A percentile compares a stretch with the other conserved stretches of the same genome.
Conservation (phyloP, 2,113 vertebrate genomes). For the Mirounga angustirostris region DNA sequence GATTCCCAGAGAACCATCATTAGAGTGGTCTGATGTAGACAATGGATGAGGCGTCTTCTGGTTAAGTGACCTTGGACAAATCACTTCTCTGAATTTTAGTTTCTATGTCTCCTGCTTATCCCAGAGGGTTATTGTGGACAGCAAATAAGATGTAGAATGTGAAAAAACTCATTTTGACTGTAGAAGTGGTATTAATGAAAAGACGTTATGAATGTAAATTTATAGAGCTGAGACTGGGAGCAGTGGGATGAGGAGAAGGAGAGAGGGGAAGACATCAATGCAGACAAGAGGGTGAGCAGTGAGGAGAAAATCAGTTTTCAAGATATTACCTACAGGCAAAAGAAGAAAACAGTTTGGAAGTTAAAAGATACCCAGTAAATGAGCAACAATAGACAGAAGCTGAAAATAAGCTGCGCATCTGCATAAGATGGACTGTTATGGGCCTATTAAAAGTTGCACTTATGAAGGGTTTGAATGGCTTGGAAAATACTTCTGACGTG, state of each 20-base stretch:
- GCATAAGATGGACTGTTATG: not conserved
- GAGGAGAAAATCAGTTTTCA: not conserved
- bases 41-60: not conserved
- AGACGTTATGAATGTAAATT: not conserved
- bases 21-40: not conserved
- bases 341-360: not conserved
- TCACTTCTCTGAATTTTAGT: not conserved
- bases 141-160: not conserved
- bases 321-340: not conserved
- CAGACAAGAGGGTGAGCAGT: not conserved
- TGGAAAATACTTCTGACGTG: not conserved
- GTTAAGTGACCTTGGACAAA: not conserved
- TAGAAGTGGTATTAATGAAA: not conserved
- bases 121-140: not conserved
- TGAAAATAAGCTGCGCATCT: not conserved
- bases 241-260: not conserved
- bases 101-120: not conserved
- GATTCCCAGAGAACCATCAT: not conserved
- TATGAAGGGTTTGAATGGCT: not conserved
- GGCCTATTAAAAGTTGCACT: not conserved
- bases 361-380: not conserved
- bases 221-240: not conserved
- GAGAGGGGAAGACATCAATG: not conserved
- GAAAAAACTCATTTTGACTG: not conserved
- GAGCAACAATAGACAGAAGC: not conserved